Evolutionary conservation across 2,113 vertebrate genomes (phyloP).

Genomic region (Mesoclemmys tuberculata): DNA sequence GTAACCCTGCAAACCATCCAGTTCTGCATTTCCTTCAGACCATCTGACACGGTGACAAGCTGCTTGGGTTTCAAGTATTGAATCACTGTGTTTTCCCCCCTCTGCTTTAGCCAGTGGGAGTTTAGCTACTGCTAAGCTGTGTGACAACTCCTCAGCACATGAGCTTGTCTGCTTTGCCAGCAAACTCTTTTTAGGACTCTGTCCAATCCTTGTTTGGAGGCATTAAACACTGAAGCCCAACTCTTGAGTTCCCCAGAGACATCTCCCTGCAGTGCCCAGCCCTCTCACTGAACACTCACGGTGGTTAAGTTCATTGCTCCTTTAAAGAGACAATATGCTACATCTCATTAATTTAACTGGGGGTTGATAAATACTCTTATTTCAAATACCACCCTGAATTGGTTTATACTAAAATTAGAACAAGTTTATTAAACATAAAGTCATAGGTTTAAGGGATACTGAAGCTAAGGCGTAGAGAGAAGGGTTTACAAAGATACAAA

Average conservation of each 20-base stretch:
- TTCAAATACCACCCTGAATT: background rate
- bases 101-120: background rate
- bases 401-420: background rate
- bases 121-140: background rate
- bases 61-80: background rate
- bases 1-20: background rate
- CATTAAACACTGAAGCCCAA: background rate
- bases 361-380: background rate
- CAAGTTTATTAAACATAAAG: background rate
- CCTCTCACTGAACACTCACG: background rate
- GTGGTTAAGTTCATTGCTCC: background rate
- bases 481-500: background rate
- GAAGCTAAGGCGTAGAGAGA: background rate
- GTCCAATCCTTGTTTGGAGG: background rate
- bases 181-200: background rate
- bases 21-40: background rate
- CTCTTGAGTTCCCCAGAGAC: background rate
- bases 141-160: background rate
- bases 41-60: background rate
- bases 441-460: background rate
- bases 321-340: background rate
- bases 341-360: background rate
- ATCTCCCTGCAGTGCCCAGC: background rate
- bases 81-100: background rate
- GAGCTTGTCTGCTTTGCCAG: background rate